Percentiles rank a stretch among this genome's conserved stretches.
phyloP scores from a whole-genome alignment of 2,797 vertebrate species.

The Sparidentex hasta region DNA sequence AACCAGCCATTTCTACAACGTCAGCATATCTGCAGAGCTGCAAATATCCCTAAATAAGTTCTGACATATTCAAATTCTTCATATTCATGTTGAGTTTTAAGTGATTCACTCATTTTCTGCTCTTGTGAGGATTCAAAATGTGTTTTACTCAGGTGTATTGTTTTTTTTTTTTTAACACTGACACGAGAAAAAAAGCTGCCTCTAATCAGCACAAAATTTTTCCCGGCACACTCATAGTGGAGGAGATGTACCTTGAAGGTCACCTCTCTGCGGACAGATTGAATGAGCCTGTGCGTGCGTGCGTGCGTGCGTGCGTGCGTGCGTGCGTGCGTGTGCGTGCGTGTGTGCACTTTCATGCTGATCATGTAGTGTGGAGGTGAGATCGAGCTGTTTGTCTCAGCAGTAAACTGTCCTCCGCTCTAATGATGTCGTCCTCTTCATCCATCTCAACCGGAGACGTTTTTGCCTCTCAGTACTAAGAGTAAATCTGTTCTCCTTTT shows the following conservation, averaged over 20 bases:
- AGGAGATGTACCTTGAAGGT: slow-evolving; percentile 64
- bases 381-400: slow-evolving; percentile 55
- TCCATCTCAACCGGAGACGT: slow-evolving; percentile 26
- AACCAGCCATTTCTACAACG: background rate
- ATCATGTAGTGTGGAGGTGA: slow-evolving; percentile 48
- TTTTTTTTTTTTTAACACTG: background rate
- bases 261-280: slow-evolving; percentile 36
- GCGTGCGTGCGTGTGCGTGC: slow-evolving; percentile 7
- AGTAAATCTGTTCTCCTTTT: background rate
- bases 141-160: slow-evolving; percentile 4
- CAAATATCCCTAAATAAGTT: slow-evolving; percentile 7
- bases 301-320: background rate
- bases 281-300: slow-evolving; percentile 6
- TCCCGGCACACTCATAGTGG: slow-evolving; percentile 24
- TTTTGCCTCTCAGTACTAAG: slow-evolving; percentile 25
- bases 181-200: slow-evolving; percentile 35
- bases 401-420: slow-evolving; percentile 35
- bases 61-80: slow-evolving; percentile 16
- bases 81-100: slow-evolving; percentile 9
- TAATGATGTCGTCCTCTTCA: slow-evolving; percentile 36
- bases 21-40: slow-evolving; percentile 27
- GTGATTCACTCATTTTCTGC: slow-evolving; percentile 6
- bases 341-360: slow-evolving; percentile 44
- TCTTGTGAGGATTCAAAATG: slow-evolving; percentile 27
- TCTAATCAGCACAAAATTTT: slow-evolving; percentile 61